Base-by-base conservation (phyloP, 2,888 invertebrate species). In the Athrips mouffetella region DNA sequence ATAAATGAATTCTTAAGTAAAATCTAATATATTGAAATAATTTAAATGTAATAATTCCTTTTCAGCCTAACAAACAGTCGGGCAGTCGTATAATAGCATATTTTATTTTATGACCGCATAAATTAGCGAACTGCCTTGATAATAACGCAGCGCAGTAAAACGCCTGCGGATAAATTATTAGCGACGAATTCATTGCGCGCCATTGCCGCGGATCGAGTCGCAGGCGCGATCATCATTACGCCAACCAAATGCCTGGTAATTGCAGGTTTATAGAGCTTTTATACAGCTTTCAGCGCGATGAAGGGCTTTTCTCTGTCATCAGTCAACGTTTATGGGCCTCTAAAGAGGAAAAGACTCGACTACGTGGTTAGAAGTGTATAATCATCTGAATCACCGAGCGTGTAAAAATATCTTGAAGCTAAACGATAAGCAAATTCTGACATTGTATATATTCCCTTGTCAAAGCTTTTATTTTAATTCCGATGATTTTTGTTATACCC, bases 161-260 rank as follows among this genome's bases (percentile, higher is more conserved):
- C 44, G 52, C 49, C 45, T 47, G 49, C 48, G 40, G 51, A 47
- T 53, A 51, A 49, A 49, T 53, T 53, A 53, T 53, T 53, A 41
- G 50, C 45, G n/a, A n/a, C n/a, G 47, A 53, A 51, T 50, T 53
- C 45, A 51, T 51, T 48, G 45, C 48, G 40, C 45, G 16, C 44
- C 2, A 30, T 44, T 30, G 18, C 44, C 42, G 30, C 41, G 44
- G 30, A 44, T 44, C 31, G 44, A 44, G 30, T 31, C 44, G 21
- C 44, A 30, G 41, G 29, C 27, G 30, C 30, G 44, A 31, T 44
- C 44, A 31, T 44, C 44, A 44, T 44, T 44, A 44, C 44, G 30
- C 13, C 44, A 11, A 44, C 13, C 44, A 11, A 44, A 44, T 44
- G 44, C 21, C 44, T 5, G 30, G 47, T 40, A 47, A 47, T 47